Percentiles rank a stretch among this genome's conserved stretches.
These are phyloP conservation scores for Lepeophtheirus nordmannii DNA, from an alignment of 2,888 invertebrate species.

Conservation along the genomic window DNA sequence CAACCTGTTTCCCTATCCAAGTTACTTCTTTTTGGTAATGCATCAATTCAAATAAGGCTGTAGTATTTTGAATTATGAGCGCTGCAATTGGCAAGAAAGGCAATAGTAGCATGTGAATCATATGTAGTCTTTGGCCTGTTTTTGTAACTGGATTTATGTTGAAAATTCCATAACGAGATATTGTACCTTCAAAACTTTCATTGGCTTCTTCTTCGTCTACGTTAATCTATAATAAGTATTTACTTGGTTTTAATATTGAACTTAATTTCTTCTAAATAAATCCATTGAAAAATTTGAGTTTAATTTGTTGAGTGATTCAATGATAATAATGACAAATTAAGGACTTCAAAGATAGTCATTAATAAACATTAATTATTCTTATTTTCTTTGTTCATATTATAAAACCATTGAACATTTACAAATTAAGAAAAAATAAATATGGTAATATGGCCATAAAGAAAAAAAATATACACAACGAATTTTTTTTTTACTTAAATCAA, in stretches of 20 bases:
- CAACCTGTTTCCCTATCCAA: neutral
- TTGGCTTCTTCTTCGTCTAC: neutral
- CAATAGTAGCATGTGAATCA: constrained; percentile 9
- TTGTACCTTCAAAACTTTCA: neutral
- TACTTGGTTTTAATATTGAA: neutral
- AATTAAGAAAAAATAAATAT: no score
- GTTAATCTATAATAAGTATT: no score
- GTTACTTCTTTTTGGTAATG: neutral
- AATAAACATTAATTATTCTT: no score
- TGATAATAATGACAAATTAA: neutral
- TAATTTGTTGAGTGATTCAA: constrained; percentile 1
- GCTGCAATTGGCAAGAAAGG: constrained; percentile 4
- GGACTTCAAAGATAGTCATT: no score
- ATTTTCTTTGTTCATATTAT: no score
- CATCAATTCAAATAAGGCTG: constrained; percentile 11
- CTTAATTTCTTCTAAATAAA: neutral
- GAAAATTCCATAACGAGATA: neutral
- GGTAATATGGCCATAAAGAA: no score
- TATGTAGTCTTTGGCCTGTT: no score
- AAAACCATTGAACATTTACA: no score
- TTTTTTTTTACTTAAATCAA: no score
- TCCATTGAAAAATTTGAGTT: neutral
- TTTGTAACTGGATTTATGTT: neutral
- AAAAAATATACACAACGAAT: no score
- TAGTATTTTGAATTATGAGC: constrained; percentile 7